Evolutionary conservation across 2,113 vertebrate species (phyloP).

Genomic region (Neofelis nebulosa): DNA sequence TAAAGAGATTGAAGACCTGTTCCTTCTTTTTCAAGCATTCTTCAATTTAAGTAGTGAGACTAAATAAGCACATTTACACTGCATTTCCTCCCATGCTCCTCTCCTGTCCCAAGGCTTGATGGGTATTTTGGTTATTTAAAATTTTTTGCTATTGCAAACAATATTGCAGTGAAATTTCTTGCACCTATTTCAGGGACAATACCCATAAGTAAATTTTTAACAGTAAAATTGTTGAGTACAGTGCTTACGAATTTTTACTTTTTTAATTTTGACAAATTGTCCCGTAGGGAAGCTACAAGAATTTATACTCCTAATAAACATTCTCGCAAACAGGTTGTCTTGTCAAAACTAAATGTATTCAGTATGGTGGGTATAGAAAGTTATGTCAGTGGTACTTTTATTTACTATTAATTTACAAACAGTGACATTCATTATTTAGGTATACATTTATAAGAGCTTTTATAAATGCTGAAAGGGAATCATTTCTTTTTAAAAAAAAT

Average conservation of each 20-base stretch:
- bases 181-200: not conserved
- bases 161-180: not conserved
- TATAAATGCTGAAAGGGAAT: not conserved
- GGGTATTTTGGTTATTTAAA: not conserved
- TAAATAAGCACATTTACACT: not conserved
- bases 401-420: not conserved
- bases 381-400: not conserved
- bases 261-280: constrained; percentile 6
- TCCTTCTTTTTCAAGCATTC: not conserved
- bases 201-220: not conserved
- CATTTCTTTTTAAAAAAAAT: not conserved
- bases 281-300: not conserved
- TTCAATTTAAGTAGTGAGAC: not conserved
- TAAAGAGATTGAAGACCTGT: not conserved
- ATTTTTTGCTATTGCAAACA: not conserved
- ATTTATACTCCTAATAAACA: not conserved
- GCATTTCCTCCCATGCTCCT: not conserved
- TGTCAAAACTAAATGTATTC: constrained; percentile 22
- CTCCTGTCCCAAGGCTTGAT: not conserved
- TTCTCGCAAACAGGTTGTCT: not conserved
- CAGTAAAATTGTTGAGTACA: not conserved
- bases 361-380: not conserved
- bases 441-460: not conserved
- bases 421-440: not conserved
- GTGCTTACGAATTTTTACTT: not conserved